Percentiles rank a stretch among this genome's conserved stretches.
Evolutionary conservation across 2,888 invertebrate species (phyloP).

Genomic region (Drosophila birchii): DNA sequence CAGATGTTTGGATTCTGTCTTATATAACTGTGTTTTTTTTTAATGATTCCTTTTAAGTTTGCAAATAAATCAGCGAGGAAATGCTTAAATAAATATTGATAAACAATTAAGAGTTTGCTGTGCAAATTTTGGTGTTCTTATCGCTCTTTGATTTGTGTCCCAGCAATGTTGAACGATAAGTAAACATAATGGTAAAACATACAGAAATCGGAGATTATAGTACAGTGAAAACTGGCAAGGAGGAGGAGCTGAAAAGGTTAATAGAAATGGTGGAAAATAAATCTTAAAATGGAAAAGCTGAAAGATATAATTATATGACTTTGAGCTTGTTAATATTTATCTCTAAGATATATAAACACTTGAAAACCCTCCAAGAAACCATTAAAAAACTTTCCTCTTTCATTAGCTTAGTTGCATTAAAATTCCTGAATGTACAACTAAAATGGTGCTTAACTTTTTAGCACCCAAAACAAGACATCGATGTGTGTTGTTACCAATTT

Average conservation of each 20-base stretch:
- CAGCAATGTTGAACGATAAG: constrained; percentile 35
- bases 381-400: neutral
- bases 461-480: neutral
- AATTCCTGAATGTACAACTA: neutral
- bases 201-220: neutral
- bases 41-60: constrained; percentile 2
- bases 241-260: neutral
- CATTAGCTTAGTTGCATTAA: neutral
- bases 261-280: neutral
- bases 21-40: constrained; percentile 37
- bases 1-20: constrained; percentile 2
- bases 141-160: constrained; percentile 25
- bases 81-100: constrained; percentile 69
- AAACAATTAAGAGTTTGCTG: constrained; percentile 37
- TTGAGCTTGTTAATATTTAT: constrained; percentile 2
- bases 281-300: neutral
- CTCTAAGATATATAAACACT: constrained; percentile 12
- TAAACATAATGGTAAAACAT: constrained; percentile 27
- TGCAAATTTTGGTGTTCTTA: constrained; percentile 31
- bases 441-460: constrained; percentile 6
- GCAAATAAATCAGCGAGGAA: constrained; percentile 43
- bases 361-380: neutral
- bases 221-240: neutral
- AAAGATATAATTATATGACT: constrained; percentile 2
- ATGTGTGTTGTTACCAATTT: constrained; percentile 7